Percentiles rank a stretch among this genome's conserved stretches.
phyloP scores from a whole-genome alignment of 2,113 vertebrate species.

The Lagopus muta region DNA sequence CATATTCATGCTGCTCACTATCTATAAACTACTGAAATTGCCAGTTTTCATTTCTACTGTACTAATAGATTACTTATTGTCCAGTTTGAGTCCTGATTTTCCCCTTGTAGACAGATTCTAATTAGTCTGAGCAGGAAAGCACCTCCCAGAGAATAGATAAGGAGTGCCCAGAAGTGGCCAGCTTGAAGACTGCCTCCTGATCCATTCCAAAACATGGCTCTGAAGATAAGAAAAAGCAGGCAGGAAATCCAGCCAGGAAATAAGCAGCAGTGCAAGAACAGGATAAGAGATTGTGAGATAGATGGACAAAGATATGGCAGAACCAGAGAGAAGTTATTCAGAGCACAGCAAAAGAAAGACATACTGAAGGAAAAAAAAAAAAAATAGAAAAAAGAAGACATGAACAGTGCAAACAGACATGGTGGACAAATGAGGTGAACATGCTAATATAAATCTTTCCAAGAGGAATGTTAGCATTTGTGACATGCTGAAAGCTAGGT shows the following conservation, averaged over 20 bases:
- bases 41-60: not conserved
- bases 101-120: not conserved
- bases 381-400: not conserved
- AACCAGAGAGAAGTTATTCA: not conserved
- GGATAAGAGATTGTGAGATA: not conserved
- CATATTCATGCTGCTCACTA: not conserved
- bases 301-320: not conserved
- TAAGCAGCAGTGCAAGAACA: not conserved
- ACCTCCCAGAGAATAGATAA: not conserved
- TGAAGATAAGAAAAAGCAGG: not conserved
- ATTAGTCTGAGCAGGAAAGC: not conserved
- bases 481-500: not conserved
- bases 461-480: not conserved
- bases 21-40: not conserved
- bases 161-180: not conserved
- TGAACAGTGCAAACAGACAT: not conserved
- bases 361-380: fast-evolving
- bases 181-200: not conserved
- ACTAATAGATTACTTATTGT: not conserved
- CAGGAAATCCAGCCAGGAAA: not conserved
- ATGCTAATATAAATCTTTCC: not conserved
- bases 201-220: not conserved
- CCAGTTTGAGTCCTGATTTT: not conserved
- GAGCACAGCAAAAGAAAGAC: not conserved
- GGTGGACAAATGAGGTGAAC: not conserved